Evolutionary conservation across 1,140 invertebrate genomes (phyloP), one percentile per base, ranked within the genome.

Genomic region (Drosophila hydei): DNA sequence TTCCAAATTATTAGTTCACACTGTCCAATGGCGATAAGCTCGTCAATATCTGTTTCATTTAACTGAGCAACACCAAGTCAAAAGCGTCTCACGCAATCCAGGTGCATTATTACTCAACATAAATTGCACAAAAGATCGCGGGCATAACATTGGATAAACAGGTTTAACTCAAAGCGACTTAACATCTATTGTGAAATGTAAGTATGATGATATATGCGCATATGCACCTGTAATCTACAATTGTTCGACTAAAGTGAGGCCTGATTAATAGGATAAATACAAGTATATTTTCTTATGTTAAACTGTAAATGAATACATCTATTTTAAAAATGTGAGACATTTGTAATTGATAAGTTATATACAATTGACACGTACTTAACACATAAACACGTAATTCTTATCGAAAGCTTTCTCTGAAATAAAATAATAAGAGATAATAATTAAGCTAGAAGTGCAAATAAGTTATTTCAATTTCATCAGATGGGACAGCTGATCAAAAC

Each of bases 371-470:
- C 60, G 68, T 64, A 64, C 11, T 6, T 33, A 50, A 55, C 33
- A 52, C 30, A 6, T 45, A 45, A 14, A 2, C 59, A 70, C 59
- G 59, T 56, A 63, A 23, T 50, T 71, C 19, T 23, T 9, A 50
- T 40, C 12, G 14, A 64, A 71, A 65, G 61, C 68, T 71, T 50
- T 64, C 33, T 21, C 19, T 40, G 6, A 52, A 51, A 42, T 43
- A 42, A 33, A 43, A 30, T 23, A 23, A 33, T 43, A 42, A 56
- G 43, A 50, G 18, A 12, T 11, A 33, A 79, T 96, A 96, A 91
- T 96, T 96, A 54, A 93, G 93, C 87, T 95, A 95, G 81, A 96
- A 96, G 45, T 25, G 45, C 45, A 70, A 55, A 63, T 42, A n/a
- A 23, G 12, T 65, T 64, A 71, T 58, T 58, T 71, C 27, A n/a